phyloP scores from a whole-genome alignment of 2,797 vertebrate species.

The Yasuhikotakia modesta region DNA sequence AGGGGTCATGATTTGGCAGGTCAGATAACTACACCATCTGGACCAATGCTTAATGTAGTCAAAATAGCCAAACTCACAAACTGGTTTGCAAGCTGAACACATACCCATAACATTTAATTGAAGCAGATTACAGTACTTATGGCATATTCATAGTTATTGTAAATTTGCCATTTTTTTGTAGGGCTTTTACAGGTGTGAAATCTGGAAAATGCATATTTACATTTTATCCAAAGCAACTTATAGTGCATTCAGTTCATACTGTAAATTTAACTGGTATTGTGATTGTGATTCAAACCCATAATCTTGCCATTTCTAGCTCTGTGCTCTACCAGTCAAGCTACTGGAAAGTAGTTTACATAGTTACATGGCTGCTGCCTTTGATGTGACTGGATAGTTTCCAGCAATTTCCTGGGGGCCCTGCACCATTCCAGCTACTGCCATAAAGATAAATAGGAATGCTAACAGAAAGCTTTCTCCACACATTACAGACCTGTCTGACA shows the following conservation, averaged over 20 bases:
- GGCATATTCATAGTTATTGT: too few species aligned
- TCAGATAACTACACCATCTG: background rate
- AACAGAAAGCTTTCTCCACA: background rate
- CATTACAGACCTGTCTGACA: background rate
- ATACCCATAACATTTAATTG: background rate
- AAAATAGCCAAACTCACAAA: background rate
- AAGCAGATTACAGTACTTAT: background rate
- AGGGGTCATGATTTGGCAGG: conserved; percentile 1
- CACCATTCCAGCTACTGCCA: background rate
- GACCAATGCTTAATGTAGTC: background rate
- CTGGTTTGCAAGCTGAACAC: too few species aligned
- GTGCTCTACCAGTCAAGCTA: too few species aligned
- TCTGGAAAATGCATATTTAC: background rate
- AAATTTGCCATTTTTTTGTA: too few species aligned
- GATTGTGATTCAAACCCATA: too few species aligned
- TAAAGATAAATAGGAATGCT: background rate
- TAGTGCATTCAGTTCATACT: too few species aligned
- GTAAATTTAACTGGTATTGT: too few species aligned
- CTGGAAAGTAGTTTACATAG: too few species aligned
- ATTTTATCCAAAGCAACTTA: background rate
- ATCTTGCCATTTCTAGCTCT: too few species aligned
- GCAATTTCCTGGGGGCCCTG: background rate
- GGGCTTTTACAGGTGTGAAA: too few species aligned
- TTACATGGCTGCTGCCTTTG: too few species aligned
- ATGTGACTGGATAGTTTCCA: background rate